phyloP scores from a whole-genome alignment of 1,140 invertebrate genomes.

The Wiebesia pumilae region DNA sequence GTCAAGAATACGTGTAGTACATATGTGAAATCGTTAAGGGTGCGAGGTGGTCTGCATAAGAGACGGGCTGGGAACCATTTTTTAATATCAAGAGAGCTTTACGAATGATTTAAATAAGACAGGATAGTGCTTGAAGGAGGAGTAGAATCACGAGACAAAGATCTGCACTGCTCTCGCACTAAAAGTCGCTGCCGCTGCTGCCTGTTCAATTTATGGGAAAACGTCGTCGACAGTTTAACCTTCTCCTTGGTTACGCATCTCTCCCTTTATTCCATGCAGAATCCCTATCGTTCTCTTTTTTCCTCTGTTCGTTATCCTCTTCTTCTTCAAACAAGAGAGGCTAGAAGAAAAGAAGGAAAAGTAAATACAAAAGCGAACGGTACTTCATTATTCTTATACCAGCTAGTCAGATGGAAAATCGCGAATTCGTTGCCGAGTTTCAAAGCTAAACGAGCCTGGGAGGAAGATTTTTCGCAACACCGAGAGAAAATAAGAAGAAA shows the following conservation, averaged over 20 bases:
- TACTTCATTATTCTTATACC: slow-evolving; percentile 37
- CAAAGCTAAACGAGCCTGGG: not conserved
- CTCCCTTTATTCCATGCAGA: slow-evolving; percentile 7
- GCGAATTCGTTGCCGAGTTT: not conserved
- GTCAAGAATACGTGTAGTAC: slow-evolving; percentile 23
- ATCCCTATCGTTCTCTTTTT: slow-evolving; percentile 35
- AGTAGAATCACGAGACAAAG: slow-evolving; percentile 51
- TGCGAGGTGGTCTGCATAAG: not conserved
- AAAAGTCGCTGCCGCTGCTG: slow-evolving; percentile 33
- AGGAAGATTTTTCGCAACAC: not conserved
- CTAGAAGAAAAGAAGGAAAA: slow-evolving; percentile 55
- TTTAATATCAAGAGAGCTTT: slow-evolving; percentile 69
- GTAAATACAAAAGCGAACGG: slow-evolving; percentile 48
- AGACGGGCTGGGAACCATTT: slow-evolving; percentile 52
- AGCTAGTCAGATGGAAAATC: slow-evolving; percentile 14
- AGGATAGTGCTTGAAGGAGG: slow-evolving; percentile 56
- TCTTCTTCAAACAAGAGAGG: slow-evolving; percentile 45
- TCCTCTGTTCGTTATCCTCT: slow-evolving; percentile 56
- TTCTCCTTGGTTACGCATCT: slow-evolving; percentile 40
- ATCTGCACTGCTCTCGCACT: not conserved
- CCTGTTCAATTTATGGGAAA: slow-evolving; percentile 68
- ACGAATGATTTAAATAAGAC: slow-evolving; percentile 69
- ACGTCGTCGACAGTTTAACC: slow-evolving; percentile 60
- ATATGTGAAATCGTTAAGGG: slow-evolving; percentile 32
- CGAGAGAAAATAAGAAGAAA: not conserved